Evolutionary conservation across 2,888 invertebrate species (phyloP).

Genomic region (Cartodere bifasciata): DNA sequence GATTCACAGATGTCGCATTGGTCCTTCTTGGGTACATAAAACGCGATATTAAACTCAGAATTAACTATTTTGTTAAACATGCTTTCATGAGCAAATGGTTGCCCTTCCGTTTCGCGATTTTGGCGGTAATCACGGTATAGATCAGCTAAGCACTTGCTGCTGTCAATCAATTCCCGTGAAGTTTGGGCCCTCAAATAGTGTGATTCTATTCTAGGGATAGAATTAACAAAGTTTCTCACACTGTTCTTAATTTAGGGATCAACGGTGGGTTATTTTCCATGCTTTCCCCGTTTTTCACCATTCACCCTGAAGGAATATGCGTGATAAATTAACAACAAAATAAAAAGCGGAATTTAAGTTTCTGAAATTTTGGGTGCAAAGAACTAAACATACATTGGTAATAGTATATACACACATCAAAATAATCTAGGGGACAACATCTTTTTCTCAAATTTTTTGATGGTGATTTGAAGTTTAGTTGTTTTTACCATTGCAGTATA

Average conservation of each 20-base stretch:
- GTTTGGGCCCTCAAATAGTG: conserved; percentile 16
- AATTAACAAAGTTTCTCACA: conserved; percentile 15
- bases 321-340: conserved; percentile 11
- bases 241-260: conserved; percentile 15
- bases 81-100: conserved; percentile 6
- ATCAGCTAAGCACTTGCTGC: conserved; percentile 13
- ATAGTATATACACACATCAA: too few relatives aligned
- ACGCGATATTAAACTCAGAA: not conserved
- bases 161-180: conserved; percentile 14
- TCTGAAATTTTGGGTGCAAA: conserved; percentile 13
- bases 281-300: conserved; percentile 9
- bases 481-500: too few relatives aligned
- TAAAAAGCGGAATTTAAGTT: conserved; percentile 15
- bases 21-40: conserved; percentile 11
- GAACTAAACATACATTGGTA: too few relatives aligned
- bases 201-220: conserved; percentile 17
- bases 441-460: too few relatives aligned
- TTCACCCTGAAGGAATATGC: too few relatives aligned
- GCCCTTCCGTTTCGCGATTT: not conserved
- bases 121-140: conserved; percentile 15
- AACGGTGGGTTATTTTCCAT: conserved; percentile 16
- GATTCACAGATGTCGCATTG: conserved; percentile 12
- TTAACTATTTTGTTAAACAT: conserved; percentile 1
- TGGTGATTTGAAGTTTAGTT: too few relatives aligned
- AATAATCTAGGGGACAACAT: too few relatives aligned